These are phyloP conservation scores for Dipus sagitta DNA, from an alignment of 2,797 vertebrate genomes.

Conservation along the genomic window DNA sequence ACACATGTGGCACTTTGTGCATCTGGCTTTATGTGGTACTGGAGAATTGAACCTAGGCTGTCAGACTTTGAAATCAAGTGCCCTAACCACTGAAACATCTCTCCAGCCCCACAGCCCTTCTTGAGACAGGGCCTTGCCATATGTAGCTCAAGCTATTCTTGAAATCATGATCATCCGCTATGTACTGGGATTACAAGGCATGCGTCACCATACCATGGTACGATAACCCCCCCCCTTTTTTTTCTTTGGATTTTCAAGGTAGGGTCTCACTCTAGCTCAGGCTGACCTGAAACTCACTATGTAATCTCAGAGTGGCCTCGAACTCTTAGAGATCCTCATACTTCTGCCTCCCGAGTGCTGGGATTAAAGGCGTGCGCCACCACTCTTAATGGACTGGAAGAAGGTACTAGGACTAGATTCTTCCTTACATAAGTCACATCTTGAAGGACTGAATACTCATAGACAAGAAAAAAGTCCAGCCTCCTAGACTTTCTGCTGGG, in stretches of 20 bases:
- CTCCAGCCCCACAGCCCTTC: too few relatives aligned
- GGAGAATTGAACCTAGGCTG: too few relatives aligned
- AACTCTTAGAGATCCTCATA: too few relatives aligned
- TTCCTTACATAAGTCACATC: conserved; percentile 23
- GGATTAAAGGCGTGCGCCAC: neutral
- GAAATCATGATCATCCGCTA: too few relatives aligned
- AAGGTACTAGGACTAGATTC: conserved; percentile 12
- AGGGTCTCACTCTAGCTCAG: neutral
- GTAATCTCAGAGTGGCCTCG: neutral
- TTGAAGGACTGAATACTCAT: conserved; percentile 33
- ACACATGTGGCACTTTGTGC: too few relatives aligned
- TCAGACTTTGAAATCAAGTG: too few relatives aligned
- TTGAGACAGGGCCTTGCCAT: too few relatives aligned
- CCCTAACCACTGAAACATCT: too few relatives aligned
- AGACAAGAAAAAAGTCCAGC: conserved; percentile 36
- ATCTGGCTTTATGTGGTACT: too few relatives aligned
- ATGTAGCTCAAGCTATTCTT: too few relatives aligned
- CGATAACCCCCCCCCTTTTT: neutral
- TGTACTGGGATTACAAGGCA: too few relatives aligned
- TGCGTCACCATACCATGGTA: too few relatives aligned
- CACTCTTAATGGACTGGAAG: conserved; percentile 15
- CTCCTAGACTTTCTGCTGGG: neutral
- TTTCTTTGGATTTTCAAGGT: neutral
- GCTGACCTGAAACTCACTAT: neutral
- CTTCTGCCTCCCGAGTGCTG: neutral